Conservation (phyloP, 2,113 vertebrate species). For the Donacobius atricapilla region DNA sequence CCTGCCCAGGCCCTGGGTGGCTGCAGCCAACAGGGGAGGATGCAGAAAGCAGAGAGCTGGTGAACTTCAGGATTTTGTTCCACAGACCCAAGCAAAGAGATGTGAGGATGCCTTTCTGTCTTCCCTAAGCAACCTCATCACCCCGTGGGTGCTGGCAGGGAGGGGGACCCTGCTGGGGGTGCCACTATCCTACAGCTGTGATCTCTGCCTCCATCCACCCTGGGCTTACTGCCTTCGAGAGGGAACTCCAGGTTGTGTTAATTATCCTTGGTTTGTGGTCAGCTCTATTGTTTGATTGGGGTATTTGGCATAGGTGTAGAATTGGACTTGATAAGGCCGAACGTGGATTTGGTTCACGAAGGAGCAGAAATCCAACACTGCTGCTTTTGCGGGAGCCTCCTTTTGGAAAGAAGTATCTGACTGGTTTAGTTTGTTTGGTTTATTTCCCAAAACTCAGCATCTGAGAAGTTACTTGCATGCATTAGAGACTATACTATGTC, state of each 20-base stretch:
- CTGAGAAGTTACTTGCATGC: not conserved
- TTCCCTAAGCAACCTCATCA: not conserved
- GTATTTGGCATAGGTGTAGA: not conserved
- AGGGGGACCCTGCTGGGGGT: not conserved
- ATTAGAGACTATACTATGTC: not conserved
- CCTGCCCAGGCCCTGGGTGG: not conserved
- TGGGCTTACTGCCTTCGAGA: fast-evolving
- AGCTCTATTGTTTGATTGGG: not conserved
- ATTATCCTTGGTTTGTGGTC: not conserved
- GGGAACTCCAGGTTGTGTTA: not conserved
- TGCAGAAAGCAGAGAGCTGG: not conserved
- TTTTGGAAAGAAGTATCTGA: not conserved
- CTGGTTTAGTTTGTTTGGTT: not conserved
- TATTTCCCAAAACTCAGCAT: not conserved
- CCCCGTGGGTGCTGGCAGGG: fast-evolving
- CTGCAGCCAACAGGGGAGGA: not conserved
- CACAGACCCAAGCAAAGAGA: not conserved
- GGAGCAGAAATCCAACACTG: not conserved
- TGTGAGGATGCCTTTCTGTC: not conserved
- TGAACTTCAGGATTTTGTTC: not conserved
- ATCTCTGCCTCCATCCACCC: not conserved
- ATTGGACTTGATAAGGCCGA: not conserved
- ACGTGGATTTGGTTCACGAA: not conserved
- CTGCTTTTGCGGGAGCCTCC: not conserved
- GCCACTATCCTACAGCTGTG: not conserved